phyloP scores from a whole-genome alignment of 30 jellyfish, hydroid and myxozoan species.

The Cassiopea andromeda region DNA sequence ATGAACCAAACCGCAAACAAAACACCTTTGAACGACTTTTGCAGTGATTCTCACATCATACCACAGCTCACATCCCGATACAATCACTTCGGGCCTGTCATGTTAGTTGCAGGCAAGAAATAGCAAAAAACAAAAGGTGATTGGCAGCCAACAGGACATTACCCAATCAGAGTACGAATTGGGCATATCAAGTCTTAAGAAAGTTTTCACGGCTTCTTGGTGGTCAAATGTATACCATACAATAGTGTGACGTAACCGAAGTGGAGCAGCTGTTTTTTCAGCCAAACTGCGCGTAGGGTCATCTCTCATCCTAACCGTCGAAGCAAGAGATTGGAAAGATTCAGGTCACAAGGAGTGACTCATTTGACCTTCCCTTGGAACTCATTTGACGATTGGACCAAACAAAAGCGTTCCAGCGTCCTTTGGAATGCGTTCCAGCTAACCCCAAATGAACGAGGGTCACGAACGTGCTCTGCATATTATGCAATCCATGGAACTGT shows the following conservation, averaged over 20 bases:
- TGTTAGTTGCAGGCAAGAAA: slow-evolving; percentile 8
- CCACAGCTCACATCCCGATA: slow-evolving; percentile 58
- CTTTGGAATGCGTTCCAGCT: no score
- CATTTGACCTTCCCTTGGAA: no score
- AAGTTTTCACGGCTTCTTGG: slow-evolving; percentile 1
- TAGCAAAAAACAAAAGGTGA: slow-evolving; percentile 26
- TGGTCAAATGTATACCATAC: neutral
- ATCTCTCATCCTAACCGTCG: no score
- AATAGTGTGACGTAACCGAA: neutral
- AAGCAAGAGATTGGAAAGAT: no score
- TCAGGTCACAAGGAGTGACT: no score
- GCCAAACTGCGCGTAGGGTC: no score
- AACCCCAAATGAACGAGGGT: no score
- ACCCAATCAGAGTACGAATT: slow-evolving; percentile 15
- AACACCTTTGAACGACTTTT: slow-evolving; percentile 7
- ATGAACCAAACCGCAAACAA: slow-evolving; percentile 6
- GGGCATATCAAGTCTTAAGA: neutral
- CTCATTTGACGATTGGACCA: no score
- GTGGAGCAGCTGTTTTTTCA: no score
- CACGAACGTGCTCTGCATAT: no score
- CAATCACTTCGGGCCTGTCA: slow-evolving; percentile 33
- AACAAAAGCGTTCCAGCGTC: no score
- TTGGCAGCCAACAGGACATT: neutral
- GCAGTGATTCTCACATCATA: slow-evolving; percentile 54
- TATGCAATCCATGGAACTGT: no score